These are phyloP conservation scores for Nebria brevicollis DNA, from an alignment of 2,888 invertebrate species.

Conservation along the genomic window DNA sequence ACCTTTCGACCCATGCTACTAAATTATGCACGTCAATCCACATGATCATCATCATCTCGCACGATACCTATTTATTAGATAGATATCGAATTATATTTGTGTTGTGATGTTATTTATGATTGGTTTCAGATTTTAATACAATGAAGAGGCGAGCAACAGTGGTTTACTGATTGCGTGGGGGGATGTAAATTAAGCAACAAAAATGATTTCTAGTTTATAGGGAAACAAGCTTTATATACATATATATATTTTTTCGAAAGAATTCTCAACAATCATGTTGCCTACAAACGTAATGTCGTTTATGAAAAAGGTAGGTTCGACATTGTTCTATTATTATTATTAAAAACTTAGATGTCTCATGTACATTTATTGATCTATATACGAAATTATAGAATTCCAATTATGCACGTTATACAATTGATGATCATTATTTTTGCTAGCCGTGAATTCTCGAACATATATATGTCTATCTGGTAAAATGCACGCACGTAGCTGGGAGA, in stretches of 20 bases:
- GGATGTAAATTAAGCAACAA: background rate
- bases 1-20: constrained; percentile 37
- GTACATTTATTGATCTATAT: too few species aligned
- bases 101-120: background rate
- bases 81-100: background rate
- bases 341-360: too few species aligned
- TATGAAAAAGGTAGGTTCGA: constrained; percentile 85
- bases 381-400: too few species aligned
- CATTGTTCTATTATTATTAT: background rate
- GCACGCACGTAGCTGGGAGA: too few species aligned
- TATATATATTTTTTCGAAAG: background rate
- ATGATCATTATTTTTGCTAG: too few species aligned
- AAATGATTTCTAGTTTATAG: background rate
- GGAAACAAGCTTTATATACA: background rate
- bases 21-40: constrained; percentile 36
- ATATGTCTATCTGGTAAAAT: background rate
- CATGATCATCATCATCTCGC: constrained; percentile 20
- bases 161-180: background rate
- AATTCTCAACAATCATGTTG: constrained; percentile 72
- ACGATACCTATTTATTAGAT: too few species aligned
- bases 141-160: background rate
- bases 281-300: constrained; percentile 92
- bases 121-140: background rate
- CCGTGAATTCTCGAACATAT: background rate
- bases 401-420: too few species aligned